Evolutionary conservation across 1,140 invertebrate species (phyloP), one percentile per base, ranked within the genome.

Genomic region (Tetragonula clypearis): DNA sequence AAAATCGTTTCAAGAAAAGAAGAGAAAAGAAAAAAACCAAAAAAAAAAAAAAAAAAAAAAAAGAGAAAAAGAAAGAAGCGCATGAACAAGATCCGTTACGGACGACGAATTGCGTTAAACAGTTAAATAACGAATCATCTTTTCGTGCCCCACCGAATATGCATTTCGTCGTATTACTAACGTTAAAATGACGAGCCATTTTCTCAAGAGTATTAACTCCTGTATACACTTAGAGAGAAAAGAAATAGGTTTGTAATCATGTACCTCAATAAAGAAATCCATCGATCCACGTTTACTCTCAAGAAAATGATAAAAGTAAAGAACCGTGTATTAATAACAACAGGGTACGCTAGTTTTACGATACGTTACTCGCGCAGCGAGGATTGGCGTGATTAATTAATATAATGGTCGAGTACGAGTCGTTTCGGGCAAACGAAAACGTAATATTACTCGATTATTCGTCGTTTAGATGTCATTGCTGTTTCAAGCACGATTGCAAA

Each of bases 341-440:
- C 88, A 90, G 89, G 88, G 88, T 90, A 90, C 69, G 68, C 71
- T 90, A 87, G 73, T 66, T 76, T 79, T 81, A 86, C 60, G n/a
- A 84, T 62, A 58, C 55, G 58, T 65, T 62, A 74, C 11, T 65
- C 56, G 68, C 14, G n/a, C 60, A 49, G 49, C 1, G 41, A 58
- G 19, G 8, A 78, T 87, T 76, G 58, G 23, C n/a, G 75, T 49
- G 19, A 60, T 58, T 12, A 21, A 65, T 68, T 35, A 35, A 60
- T 76, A 82, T 76, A n/a, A n/a, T 65, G 26, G 17, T 30, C 71
- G 19, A 79, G 74, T 55, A 87, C 17, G 17, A 53, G 71, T 86
- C 69, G 30, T 73, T 30, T 53, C 65, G 60, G 75, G 77, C 12
- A 19, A 77, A 55, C 21, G 30, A 66, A 49, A 49, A 49, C 55